Percentiles rank a stretch among this genome's conserved stretches.
Conservation (phyloP, 2,888 invertebrate species). For the Drosophila mulleri region DNA sequence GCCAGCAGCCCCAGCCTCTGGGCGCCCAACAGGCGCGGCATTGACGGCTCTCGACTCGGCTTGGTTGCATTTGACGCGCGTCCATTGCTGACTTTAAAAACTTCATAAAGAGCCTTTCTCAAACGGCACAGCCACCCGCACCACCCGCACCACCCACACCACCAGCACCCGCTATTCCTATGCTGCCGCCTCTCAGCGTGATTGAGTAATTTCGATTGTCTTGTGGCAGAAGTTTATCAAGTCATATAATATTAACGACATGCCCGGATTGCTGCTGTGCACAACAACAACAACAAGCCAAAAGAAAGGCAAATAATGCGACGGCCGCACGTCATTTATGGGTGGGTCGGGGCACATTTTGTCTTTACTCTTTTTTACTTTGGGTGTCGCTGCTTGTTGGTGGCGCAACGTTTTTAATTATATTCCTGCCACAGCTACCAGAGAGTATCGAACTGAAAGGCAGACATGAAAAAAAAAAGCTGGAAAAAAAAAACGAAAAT, state of each 20-base stretch:
- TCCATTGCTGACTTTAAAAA: slow-evolving; percentile 33
- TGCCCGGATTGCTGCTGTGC: slow-evolving; percentile 62
- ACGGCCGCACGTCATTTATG: slow-evolving; percentile 78
- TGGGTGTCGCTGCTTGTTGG: slow-evolving; percentile 56
- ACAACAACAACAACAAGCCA: slow-evolving; percentile 35
- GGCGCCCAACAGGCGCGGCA: slow-evolving; percentile 64
- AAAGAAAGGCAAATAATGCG: slow-evolving; percentile 79
- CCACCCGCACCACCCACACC: slow-evolving; percentile 1
- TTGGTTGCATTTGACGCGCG: slow-evolving; percentile 71
- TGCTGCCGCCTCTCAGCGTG: slow-evolving; percentile 55
- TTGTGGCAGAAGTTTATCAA: slow-evolving; percentile 80
- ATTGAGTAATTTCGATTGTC: slow-evolving; percentile 80
- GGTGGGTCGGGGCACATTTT: slow-evolving; percentile 63
- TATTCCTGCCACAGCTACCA: slow-evolving; percentile 59
- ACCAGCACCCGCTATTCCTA: not conserved
- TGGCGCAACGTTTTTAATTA: slow-evolving; percentile 75
- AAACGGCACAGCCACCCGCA: slow-evolving; percentile 7
- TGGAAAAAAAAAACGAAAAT: slow-evolving; percentile 50
- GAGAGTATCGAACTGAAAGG: slow-evolving; percentile 55
- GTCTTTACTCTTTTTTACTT: slow-evolving; percentile 23
- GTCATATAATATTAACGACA: slow-evolving; percentile 80
- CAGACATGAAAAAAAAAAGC: slow-evolving; percentile 29
- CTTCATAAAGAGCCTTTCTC: slow-evolving; percentile 48
- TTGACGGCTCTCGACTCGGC: slow-evolving; percentile 55
- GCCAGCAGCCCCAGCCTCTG: slow-evolving; percentile 21